Conservation (phyloP, 2,888 invertebrate genomes). For the Drosophila cognata region DNA sequence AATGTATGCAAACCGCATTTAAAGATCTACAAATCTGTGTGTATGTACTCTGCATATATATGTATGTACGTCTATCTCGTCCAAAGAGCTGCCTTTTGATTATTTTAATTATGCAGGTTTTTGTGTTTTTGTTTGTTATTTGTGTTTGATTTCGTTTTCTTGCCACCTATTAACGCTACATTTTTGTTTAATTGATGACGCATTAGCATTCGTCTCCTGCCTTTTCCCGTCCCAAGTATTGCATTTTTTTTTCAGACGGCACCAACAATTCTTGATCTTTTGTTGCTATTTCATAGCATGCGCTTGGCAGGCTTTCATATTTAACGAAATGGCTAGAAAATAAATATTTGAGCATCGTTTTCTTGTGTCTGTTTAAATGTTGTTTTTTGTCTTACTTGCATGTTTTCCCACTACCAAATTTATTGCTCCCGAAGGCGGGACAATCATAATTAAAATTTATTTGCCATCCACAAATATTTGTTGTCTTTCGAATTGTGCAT, state of each 20-base stretch:
- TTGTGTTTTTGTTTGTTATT: constrained; percentile 21
- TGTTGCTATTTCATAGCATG: constrained; percentile 56
- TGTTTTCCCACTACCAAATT: constrained; percentile 57
- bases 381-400: constrained; percentile 32
- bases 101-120: constrained; percentile 59
- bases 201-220: constrained; percentile 43
- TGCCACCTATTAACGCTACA: constrained; percentile 69
- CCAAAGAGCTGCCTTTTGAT: constrained; percentile 42
- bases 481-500: constrained; percentile 60
- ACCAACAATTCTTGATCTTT: constrained; percentile 70
- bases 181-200: constrained; percentile 79
- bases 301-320: constrained; percentile 51
- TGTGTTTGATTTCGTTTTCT: constrained; percentile 24
- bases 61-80: constrained; percentile 1
- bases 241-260: constrained; percentile 76
- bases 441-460: constrained; percentile 76
- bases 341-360: constrained; percentile 31
- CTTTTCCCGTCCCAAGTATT: constrained; percentile 29
- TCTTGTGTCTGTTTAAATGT: not conserved
- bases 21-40: constrained; percentile 17
- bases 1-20: constrained; percentile 56
- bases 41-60: not conserved
- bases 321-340: constrained; percentile 35
- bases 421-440: constrained; percentile 69
- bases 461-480: constrained; percentile 47